A percentile compares a stretch with the other conserved stretches of the same genome.
phyloP scores from a whole-genome alignment of 2,113 vertebrate genomes.

The Alectura lathami region DNA sequence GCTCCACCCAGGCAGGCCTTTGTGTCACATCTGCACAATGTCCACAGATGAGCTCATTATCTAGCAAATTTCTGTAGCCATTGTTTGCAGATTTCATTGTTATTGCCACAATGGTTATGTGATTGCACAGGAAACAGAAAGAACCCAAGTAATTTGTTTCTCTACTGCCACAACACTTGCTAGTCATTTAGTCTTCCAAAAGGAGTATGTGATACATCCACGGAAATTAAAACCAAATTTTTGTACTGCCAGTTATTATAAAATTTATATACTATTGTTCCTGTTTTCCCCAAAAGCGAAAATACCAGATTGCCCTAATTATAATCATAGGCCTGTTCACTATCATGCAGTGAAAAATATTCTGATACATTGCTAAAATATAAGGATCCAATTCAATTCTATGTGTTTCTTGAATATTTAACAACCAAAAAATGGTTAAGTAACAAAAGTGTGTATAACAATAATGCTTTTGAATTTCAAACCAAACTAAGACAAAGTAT shows the following conservation, averaged over 20 bases:
- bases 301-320: not conserved
- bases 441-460: not conserved
- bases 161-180: not conserved
- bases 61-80: not conserved
- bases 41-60: not conserved
- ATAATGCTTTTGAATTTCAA: not conserved
- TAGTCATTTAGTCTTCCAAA: not conserved
- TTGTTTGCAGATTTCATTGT: slow-evolving; percentile 27
- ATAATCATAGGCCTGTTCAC: not conserved
- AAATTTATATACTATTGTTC: not conserved
- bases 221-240: not conserved
- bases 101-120: slow-evolving; percentile 20
- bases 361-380: not conserved
- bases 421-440: not conserved
- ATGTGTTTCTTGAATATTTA: not conserved
- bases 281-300: not conserved
- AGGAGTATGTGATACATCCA: not conserved
- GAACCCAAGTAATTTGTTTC: not conserved
- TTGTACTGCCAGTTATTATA: not conserved
- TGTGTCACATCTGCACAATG: not conserved
- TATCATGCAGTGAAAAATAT: not conserved
- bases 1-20: not conserved
- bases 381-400: not conserved
- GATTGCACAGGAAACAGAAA: slow-evolving; percentile 37
- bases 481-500: not conserved